Evolutionary conservation across 2,888 invertebrate species (phyloP), one percentile per base, ranked within the genome.

Genomic region (Scaptomyza flava): DNA sequence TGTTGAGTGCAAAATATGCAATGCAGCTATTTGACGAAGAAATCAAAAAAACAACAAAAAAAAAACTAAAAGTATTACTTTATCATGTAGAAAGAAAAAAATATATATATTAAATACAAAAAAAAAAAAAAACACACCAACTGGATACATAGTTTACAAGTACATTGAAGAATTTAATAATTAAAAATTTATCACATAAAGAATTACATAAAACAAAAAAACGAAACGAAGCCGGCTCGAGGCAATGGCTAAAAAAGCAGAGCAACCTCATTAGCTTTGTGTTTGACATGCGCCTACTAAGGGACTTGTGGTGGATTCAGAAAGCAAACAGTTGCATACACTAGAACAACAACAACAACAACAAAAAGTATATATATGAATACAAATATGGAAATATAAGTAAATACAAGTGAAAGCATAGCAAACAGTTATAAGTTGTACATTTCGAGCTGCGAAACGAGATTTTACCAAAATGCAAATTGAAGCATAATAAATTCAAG

Each of bases 31-130:
- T 79, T 79, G 80, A 77, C 31, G 56, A 62, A 5, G 3, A 38
- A 41, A 41, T 14, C 38, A 38, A 58, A 43, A 43, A 50, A 46
- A 57, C 46, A 46, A 78, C 61, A 79, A 57, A 42, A 36, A 53
- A 45, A 80, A 58, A 48, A 78, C 77, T 73, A 68, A 81, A 82
- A 82, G 88, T 82, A 82, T 82, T 82, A 82, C 82, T 87, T 87
- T 87, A 82, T 76, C 81, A 85, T 68, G 81, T 87, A 83, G 83
- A 70, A 65, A 72, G 52, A 65, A 65, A 20, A 17, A 42, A 47
- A 42, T 33, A 57, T 38, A 57, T 38, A 36, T 12, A 34, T 52
- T 42, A 54, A 48, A 27, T 63, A 69, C 34, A 43, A 46, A 58
- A 27, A 54, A 48, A 27, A 61, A 69, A 38, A 43, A 46, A 58